Evolutionary conservation across 1,140 invertebrate genomes (phyloP).

Genomic region (Frieseomelitta varia): DNA sequence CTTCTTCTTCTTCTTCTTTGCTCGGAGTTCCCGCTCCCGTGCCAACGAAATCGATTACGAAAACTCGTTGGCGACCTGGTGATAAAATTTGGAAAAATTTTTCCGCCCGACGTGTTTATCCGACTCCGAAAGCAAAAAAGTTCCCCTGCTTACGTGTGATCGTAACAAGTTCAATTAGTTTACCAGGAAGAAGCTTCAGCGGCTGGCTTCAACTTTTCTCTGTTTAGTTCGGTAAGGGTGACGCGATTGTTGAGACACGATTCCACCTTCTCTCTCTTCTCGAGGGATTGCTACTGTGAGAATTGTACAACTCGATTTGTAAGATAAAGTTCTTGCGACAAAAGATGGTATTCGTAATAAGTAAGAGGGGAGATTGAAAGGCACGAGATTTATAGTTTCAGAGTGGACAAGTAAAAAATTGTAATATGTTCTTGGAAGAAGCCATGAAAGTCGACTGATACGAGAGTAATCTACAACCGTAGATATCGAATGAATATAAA

Average conservation of each 20-base stretch:
- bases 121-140: neutral
- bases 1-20: too few relatives aligned
- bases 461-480: too few relatives aligned
- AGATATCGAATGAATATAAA: too few relatives aligned
- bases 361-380: too few relatives aligned
- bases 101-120: neutral
- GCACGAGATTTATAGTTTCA: too few relatives aligned
- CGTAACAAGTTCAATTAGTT: neutral
- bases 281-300: too few relatives aligned
- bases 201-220: neutral
- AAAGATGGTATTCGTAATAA: too few relatives aligned
- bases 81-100: neutral
- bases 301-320: too few relatives aligned
- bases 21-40: neutral
- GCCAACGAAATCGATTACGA: slow-evolving; percentile 19
- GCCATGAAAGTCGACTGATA: too few relatives aligned
- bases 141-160: neutral
- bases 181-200: neutral
- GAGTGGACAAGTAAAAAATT: too few relatives aligned
- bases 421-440: too few relatives aligned
- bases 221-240: neutral
- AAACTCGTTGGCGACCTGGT: neutral
- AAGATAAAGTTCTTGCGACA: too few relatives aligned
- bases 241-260: neutral
- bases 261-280: neutral